These are phyloP conservation scores for Elaeidobius kamerunicus DNA, from an alignment of 2,888 invertebrate species.

Conservation along the genomic window DNA sequence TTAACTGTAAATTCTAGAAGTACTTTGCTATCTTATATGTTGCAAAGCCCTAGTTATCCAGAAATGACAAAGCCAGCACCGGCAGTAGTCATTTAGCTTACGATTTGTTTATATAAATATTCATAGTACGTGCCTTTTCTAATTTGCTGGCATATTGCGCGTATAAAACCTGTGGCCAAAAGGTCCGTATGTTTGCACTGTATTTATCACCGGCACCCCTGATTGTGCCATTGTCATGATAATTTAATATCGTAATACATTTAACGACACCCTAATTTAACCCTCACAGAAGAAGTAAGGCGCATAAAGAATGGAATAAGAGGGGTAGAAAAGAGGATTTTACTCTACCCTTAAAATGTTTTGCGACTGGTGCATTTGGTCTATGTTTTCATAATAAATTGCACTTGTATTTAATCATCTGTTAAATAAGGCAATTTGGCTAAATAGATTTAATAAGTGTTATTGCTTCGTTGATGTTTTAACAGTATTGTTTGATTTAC, in stretches of 20 bases:
- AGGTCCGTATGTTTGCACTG: conserved; percentile 52
- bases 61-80: too few species aligned
- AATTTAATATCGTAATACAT: conserved; percentile 54
- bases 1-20: too few species aligned
- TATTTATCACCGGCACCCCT: conserved; percentile 51
- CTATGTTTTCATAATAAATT: conserved; percentile 26
- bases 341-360: conserved; percentile 23
- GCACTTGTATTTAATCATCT: conserved; percentile 30
- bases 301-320: conserved; percentile 31
- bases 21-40: too few species aligned
- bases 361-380: conserved; percentile 20
- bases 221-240: conserved; percentile 53
- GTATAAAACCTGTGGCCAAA: conserved; percentile 51
- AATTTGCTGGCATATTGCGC: conserved; percentile 51
- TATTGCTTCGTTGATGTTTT: conserved; percentile 9
- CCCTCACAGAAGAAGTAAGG: conserved; percentile 35
- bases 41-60: too few species aligned
- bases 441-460: conserved; percentile 14
- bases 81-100: background rate
- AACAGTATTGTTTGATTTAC: too few species aligned
- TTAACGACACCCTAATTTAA: conserved; percentile 52
- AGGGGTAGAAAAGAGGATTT: conserved; percentile 30
- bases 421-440: conserved; percentile 20
- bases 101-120: conserved; percentile 46
- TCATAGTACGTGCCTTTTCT: conserved; percentile 42